These are phyloP conservation scores for Drosophila kepulauana DNA, from an alignment of 1,140 invertebrate genomes.

Conservation along the genomic window DNA sequence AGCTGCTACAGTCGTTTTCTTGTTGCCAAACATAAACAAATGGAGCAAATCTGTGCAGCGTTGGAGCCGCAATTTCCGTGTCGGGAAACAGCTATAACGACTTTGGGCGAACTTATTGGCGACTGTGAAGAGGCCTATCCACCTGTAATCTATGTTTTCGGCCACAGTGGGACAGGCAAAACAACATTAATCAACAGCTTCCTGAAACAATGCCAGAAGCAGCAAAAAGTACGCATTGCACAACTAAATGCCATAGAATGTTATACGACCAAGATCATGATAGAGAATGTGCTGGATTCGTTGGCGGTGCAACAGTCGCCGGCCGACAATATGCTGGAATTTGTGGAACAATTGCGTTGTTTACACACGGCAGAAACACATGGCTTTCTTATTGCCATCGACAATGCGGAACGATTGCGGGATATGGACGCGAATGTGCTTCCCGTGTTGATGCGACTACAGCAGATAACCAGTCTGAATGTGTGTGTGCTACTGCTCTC, in stretches of 20 bases:
- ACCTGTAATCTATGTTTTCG: constrained; percentile 90
- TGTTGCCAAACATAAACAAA: constrained; percentile 28
- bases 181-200: constrained; percentile 88
- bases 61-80: constrained; percentile 85
- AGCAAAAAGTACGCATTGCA: constrained; percentile 88
- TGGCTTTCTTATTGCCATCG: constrained; percentile 88
- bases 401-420: constrained; percentile 92
- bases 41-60: constrained; percentile 55
- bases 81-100: constrained; percentile 87
- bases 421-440: constrained; percentile 90
- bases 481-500: constrained; percentile 92
- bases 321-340: constrained; percentile 92
- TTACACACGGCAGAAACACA: constrained; percentile 22
- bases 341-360: constrained; percentile 87
- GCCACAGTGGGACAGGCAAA: constrained; percentile 93
- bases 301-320: constrained; percentile 73
- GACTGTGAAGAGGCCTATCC: constrained; percentile 87
- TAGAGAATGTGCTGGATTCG: constrained; percentile 90
- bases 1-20: constrained; percentile 6
- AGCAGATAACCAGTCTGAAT: constrained; percentile 90
- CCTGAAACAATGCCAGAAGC: constrained; percentile 82
- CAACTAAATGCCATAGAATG: constrained; percentile 94
- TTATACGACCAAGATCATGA: constrained; percentile 90
- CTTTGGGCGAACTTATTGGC: constrained; percentile 87
- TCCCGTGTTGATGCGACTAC: constrained; percentile 89